These are phyloP conservation scores for Pachycephala philippinensis DNA, from an alignment of 2,113 vertebrate genomes.

Conservation along the genomic window DNA sequence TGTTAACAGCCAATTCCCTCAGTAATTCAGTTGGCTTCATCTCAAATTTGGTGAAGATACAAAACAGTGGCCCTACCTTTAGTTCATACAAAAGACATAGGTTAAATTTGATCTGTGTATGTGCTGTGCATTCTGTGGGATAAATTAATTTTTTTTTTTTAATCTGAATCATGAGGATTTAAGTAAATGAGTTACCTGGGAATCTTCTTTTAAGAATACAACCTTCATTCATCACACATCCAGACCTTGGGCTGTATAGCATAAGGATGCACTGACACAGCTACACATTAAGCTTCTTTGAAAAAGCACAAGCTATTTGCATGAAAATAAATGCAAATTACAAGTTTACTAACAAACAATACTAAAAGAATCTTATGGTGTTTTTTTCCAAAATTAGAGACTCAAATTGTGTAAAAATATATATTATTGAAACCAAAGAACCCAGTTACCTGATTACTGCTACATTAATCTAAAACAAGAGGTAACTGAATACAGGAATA, in stretches of 20 bases:
- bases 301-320: background rate
- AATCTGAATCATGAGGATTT: background rate
- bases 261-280: background rate
- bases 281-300: background rate
- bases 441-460: background rate
- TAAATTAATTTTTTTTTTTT: background rate
- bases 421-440: background rate
- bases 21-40: background rate
- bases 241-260: background rate
- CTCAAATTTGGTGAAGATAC: background rate
- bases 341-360: background rate
- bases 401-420: background rate
- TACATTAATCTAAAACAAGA: background rate
- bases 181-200: background rate
- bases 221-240: background rate
- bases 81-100: background rate
- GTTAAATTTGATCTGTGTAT: background rate
- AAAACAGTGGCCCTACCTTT: background rate
- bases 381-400: background rate
- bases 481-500: background rate
- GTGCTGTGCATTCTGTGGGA: background rate
- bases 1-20: background rate
- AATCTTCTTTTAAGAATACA: background rate
- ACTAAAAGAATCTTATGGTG: accelerated
- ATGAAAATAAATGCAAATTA: background rate